phyloP scores from a whole-genome alignment of 1,140 invertebrate genomes.

The Acromyrmex heyeri region DNA sequence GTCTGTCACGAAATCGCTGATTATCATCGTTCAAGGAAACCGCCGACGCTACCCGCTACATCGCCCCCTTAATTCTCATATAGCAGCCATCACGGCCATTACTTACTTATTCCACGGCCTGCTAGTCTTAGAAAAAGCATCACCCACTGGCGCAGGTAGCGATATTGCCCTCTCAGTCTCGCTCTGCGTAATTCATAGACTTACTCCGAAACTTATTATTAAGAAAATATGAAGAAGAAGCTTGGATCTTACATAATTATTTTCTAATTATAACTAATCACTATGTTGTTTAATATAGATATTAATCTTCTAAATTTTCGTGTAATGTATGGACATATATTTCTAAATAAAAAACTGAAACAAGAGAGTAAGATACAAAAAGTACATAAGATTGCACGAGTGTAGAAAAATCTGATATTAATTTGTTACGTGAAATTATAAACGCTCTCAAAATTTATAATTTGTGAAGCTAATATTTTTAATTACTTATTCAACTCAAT shows the following conservation, averaged over 20 bases:
- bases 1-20: conserved; percentile 87
- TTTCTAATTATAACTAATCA: not conserved
- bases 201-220: not conserved
- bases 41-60: conserved; percentile 79
- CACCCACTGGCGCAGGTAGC: conserved; percentile 69
- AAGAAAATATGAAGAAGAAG: not conserved
- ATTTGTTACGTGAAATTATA: not conserved
- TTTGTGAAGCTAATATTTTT: not conserved
- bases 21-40: conserved; percentile 87
- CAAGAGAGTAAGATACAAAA: not conserved
- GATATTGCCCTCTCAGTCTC: not conserved
- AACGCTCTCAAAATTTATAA: not conserved
- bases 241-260: not conserved
- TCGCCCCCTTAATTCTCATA: conserved; percentile 80
- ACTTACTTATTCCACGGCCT: conserved; percentile 82
- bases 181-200: not conserved
- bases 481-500: conserved; percentile 27
- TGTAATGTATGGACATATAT: not conserved
- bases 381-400: not conserved
- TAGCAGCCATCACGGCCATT: conserved; percentile 83
- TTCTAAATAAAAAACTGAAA: not conserved
- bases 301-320: not conserved
- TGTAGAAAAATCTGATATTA: not conserved
- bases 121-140: conserved; percentile 77
- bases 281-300: not conserved